These are phyloP conservation scores for Parazoanthus swiftii DNA, from an alignment of 92 coral and sea anemone species.

Conservation along the genomic window DNA sequence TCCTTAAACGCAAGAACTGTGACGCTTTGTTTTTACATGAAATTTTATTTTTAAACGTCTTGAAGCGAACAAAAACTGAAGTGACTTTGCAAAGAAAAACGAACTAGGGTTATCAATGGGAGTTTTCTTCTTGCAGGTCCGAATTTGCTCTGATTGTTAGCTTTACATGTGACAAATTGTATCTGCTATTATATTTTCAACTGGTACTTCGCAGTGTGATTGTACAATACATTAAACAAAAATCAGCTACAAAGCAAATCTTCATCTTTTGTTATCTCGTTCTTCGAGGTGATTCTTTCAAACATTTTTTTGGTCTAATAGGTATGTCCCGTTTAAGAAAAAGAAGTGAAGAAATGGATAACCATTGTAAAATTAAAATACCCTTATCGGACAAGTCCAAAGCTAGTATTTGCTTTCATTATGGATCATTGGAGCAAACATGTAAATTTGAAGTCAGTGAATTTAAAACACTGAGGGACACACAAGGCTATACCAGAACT, in stretches of 20 bases:
- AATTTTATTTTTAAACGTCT: not conserved
- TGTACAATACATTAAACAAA: not conserved
- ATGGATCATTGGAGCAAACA: conserved; percentile 22
- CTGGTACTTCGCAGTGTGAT: conserved; percentile 34
- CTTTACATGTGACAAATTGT: conserved; percentile 35
- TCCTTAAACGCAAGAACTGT: not conserved
- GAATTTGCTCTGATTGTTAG: conserved; percentile 19
- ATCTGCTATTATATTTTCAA: conserved; percentile 15
- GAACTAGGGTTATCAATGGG: not conserved
- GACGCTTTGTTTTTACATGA: not conserved
- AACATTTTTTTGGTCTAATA: not conserved
- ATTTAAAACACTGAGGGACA: not conserved
- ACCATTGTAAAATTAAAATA: not conserved
- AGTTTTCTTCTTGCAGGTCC: not conserved
- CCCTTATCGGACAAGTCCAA: not conserved
- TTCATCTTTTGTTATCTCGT: not conserved
- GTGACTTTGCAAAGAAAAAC: conserved; percentile 18
- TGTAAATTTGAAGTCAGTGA: not conserved
- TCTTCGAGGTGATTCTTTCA: not conserved
- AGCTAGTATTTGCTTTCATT: conserved; percentile 25
- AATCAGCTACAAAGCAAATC: conserved; percentile 12
- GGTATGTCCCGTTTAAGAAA: not conserved
- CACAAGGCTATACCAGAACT: conserved; percentile 23
- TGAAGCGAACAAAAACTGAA: not conserved
- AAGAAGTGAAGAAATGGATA: not conserved